Evolutionary conservation across 2,797 vertebrate species (phyloP).

Genomic region (Micrastur ruficollis): DNA sequence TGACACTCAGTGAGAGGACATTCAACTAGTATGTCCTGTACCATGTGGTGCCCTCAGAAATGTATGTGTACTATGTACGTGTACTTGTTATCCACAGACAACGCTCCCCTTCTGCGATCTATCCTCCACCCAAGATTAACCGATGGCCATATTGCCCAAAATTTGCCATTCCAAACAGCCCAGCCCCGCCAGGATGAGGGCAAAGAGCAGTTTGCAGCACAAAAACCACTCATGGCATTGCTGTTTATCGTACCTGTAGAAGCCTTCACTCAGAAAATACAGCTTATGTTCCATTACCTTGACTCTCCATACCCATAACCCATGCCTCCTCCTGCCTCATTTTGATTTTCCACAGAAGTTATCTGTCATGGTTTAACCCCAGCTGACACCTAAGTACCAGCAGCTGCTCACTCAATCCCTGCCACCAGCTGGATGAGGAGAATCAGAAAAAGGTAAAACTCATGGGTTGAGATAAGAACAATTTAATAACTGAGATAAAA

Average conservation of each 20-base stretch:
- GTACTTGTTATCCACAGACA: not conserved
- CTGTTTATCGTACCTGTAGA: not conserved
- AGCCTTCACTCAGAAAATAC: not conserved
- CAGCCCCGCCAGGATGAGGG: not conserved
- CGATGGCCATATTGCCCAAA: not conserved
- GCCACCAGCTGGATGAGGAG: no score
- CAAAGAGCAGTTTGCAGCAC: not conserved
- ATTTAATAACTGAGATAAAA: no score
- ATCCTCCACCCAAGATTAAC: not conserved
- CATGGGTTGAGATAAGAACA: no score
- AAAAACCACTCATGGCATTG: not conserved
- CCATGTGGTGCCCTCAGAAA: not conserved
- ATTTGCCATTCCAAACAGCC: not conserved
- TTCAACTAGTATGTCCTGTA: not conserved
- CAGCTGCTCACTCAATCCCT: no score
- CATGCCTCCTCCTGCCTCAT: not conserved
- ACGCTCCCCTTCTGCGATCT: not conserved
- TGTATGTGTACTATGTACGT: not conserved
- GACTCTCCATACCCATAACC: not conserved
- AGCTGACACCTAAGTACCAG: no score
- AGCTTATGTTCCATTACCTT: not conserved
- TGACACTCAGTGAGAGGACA: not conserved
- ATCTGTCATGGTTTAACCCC: no score
- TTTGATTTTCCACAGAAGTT: not conserved
- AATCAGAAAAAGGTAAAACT: no score